Conservation (phyloP, 2,113 vertebrate genomes). For the Perccottus glenii region DNA sequence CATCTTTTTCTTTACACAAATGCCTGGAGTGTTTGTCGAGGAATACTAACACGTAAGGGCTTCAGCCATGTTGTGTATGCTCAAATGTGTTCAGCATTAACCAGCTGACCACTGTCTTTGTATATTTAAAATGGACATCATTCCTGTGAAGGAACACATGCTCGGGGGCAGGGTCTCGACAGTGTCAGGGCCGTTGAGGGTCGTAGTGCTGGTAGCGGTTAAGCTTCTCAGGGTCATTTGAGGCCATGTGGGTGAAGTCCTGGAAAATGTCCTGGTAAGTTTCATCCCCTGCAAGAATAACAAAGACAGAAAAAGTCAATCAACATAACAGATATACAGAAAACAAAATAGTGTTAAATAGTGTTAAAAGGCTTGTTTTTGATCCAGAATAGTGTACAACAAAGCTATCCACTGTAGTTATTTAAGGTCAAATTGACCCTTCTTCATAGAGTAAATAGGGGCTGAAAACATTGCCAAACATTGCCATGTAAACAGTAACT, state of each 20-base stretch:
- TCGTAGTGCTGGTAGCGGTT: slow-evolving; percentile 91
- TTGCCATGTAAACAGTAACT: too few species aligned
- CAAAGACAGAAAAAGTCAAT: slow-evolving; percentile 3
- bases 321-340: neutral
- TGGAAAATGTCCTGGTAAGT: slow-evolving; percentile 98
- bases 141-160: neutral
- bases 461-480: too few species aligned
- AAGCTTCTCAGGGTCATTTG: slow-evolving; percentile 95
- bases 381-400: too few species aligned
- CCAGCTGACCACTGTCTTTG: neutral
- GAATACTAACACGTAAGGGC: neutral
- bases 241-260: slow-evolving; percentile 99
- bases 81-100: slow-evolving; percentile 16
- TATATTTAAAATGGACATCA: neutral
- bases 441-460: too few species aligned
- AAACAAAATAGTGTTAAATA: too few species aligned
- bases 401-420: neutral
- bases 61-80: neutral
- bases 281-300: slow-evolving; percentile 87
- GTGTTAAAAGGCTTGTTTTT: too few species aligned
- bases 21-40: neutral
- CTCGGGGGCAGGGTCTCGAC: neutral
- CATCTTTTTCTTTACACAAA: slow-evolving; percentile 13
- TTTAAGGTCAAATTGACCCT: too few species aligned
- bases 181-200: slow-evolving; percentile 80